Percentiles rank a stretch among this genome's conserved stretches.
Evolutionary conservation across 2,888 invertebrate genomes (phyloP).

Genomic region (Criorhina ranunculi): DNA sequence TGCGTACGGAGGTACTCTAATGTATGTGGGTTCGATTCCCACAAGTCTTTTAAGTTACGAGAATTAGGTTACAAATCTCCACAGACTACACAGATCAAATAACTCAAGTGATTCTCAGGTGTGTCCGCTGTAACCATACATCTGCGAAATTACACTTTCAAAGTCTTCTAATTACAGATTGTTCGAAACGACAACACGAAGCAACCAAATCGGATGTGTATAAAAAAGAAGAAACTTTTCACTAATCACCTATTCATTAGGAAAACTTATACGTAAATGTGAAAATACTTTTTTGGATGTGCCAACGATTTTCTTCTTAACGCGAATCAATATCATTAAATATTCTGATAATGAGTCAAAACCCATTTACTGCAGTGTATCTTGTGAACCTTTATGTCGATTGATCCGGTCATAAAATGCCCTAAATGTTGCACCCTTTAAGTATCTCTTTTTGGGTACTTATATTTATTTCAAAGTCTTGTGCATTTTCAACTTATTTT

Average conservation of each 20-base stretch:
- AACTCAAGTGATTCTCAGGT: not conserved
- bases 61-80: constrained; percentile 4
- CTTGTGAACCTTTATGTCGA: constrained; percentile 33
- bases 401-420: constrained; percentile 59
- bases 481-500: constrained; percentile 56
- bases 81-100: not conserved
- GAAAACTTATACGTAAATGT: constrained; percentile 47
- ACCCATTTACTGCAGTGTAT: constrained; percentile 30
- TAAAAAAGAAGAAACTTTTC: constrained; percentile 19
- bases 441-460: constrained; percentile 37
- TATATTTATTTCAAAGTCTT: constrained; percentile 30
- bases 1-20: not conserved
- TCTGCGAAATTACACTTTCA: constrained; percentile 1
- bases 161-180: constrained; percentile 29
- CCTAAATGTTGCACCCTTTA: constrained; percentile 55
- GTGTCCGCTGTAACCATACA: not conserved
- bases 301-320: constrained; percentile 19
- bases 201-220: constrained; percentile 36
- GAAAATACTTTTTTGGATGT: constrained; percentile 54
- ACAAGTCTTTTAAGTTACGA: not conserved
- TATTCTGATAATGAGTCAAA: constrained; percentile 56
- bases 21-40: not conserved
- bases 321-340: constrained; percentile 53
- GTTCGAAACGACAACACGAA: constrained; percentile 14
- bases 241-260: constrained; percentile 66